Conservation (phyloP, 1,140 invertebrate genomes). For the Lucilia cuprina region DNA sequence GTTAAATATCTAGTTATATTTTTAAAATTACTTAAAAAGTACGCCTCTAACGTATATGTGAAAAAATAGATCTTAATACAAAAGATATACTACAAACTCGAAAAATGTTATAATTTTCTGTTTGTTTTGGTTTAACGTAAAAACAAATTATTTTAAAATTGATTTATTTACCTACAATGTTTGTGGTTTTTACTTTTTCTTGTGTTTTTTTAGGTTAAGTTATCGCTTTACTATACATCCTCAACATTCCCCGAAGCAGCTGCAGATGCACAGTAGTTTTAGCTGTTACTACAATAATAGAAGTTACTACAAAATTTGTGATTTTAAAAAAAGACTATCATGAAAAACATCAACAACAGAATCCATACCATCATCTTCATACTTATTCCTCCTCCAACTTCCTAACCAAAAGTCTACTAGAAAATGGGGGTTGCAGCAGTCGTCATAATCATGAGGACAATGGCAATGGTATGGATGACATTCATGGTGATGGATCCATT, state of each 20-base stretch:
- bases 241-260: constrained; percentile 62
- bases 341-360: constrained; percentile 9
- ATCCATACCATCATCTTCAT: neutral
- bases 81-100: too few species aligned
- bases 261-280: constrained; percentile 56
- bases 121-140: neutral
- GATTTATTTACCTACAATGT: constrained; percentile 2
- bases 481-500: neutral
- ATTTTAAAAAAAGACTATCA: constrained; percentile 22
- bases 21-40: too few species aligned
- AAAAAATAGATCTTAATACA: too few species aligned
- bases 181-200: neutral
- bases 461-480: constrained; percentile 13
- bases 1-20: too few species aligned
- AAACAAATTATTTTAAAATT: constrained; percentile 18
- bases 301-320: constrained; percentile 42
- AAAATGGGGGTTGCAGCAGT: constrained; percentile 33
- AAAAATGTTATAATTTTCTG: neutral
- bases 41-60: too few species aligned
- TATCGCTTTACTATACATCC: constrained; percentile 69
- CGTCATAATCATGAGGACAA: constrained; percentile 48
- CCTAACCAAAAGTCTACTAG: constrained; percentile 12
- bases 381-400: constrained; percentile 28
- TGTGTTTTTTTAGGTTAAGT: constrained; percentile 64
- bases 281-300: constrained; percentile 40